Evolutionary conservation across 2,888 invertebrate genomes (phyloP), one percentile per base, ranked within the genome.

Genomic region (Trichogramma evanescens): DNA sequence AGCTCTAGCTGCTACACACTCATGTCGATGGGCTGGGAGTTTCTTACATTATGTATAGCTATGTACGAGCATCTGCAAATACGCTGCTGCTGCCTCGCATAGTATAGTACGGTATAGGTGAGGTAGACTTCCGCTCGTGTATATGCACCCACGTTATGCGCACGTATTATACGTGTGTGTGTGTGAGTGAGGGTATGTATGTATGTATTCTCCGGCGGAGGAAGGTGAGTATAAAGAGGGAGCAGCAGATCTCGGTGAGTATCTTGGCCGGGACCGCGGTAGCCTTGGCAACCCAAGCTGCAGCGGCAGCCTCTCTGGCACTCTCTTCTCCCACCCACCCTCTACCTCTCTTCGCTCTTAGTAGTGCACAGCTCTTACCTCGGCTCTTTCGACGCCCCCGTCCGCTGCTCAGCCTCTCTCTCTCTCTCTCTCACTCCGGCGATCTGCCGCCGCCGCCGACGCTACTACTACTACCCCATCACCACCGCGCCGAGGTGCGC

Each of bases 241-340:
- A 41, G 42, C n/a, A 45, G 43, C 42, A 39, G 50, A 44, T 44
- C 10, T n/a, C 43, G 48, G 70, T 70, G 67, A 74, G 73, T 74
- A 76, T 76, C 77, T 76, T 77, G 76, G 76, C 77, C 77, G 77
- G 77, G 77, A 76, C 76, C 42, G 68, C 71, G 74, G 77, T 77
- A 77, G 76, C 77, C 64, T 76, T 75, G 77, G 77, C 77, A 77
- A 77, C 77, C 75, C 72, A 51, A 59, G 54, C 62, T 62, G 58
- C 63, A 62, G 49, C 50, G 9, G 48, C 42, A 45, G 49, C 49
- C 43, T 48, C 54, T 44, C 54, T 58, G 26, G 61, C 62, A 57
- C 50, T 50, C 43, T 50, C 57, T 58, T 51, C 43, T 40, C 53
- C n/a, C 59, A 56, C 44, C 40, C 48, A 54, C 57, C 58, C 55